Conservation (phyloP, 2,113 vertebrate genomes). For the Cettia cetti region DNA sequence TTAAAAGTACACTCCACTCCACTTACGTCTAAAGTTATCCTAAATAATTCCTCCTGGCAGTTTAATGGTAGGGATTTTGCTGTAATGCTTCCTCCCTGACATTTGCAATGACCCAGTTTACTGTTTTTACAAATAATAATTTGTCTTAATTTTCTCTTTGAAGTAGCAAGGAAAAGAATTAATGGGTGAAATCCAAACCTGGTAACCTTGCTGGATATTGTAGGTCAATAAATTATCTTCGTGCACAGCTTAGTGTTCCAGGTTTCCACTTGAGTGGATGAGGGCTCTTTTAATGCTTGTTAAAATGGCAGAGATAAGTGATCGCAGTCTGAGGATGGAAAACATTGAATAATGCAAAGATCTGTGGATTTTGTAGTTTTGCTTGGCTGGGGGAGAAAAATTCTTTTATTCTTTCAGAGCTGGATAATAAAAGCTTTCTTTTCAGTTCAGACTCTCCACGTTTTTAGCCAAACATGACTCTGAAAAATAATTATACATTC, state of each 20-base stretch:
- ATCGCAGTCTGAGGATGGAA: slow-evolving; percentile 20
- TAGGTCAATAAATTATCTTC: slow-evolving; percentile 65
- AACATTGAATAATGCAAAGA: slow-evolving; percentile 49
- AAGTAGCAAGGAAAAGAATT: slow-evolving; percentile 25
- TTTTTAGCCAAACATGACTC: neutral
- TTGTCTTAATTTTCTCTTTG: slow-evolving; percentile 42
- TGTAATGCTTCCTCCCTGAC: neutral
- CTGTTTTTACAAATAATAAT: slow-evolving; percentile 23
- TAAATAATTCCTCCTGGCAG: slow-evolving; percentile 27
- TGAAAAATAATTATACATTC: neutral
- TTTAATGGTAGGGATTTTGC: slow-evolving; percentile 7
- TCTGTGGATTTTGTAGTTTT: slow-evolving; percentile 22
- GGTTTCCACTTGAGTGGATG: slow-evolving; percentile 31
- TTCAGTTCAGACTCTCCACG: neutral
- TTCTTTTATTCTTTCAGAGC: neutral
- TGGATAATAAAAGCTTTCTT: neutral
- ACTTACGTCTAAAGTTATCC: neutral
- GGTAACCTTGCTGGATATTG: slow-evolving; percentile 50
- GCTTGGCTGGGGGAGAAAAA: neutral
- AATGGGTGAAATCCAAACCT: slow-evolving; percentile 24
- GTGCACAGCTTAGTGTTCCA: slow-evolving; percentile 42
- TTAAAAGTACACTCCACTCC: neutral
- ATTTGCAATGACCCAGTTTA: slow-evolving; percentile 44
- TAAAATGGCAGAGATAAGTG: slow-evolving; percentile 39
- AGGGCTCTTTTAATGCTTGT: slow-evolving; percentile 52